A percentile compares a stretch with the other conserved stretches of the same genome.
phyloP scores from a whole-genome alignment of 2,113 vertebrate species.

The Pituophis catenifer region DNA sequence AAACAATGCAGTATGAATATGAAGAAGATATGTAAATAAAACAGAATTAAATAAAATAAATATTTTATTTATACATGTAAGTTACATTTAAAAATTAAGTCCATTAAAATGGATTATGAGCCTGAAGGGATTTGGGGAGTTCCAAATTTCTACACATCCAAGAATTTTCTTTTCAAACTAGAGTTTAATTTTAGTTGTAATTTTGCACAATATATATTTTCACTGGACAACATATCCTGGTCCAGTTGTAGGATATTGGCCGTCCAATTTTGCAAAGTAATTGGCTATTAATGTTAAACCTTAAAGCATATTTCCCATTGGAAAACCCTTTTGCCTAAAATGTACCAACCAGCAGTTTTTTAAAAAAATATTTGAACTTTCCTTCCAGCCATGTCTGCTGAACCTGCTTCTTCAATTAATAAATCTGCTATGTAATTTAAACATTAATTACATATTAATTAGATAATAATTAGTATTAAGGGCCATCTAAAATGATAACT shows the following conservation, averaged over 20 bases:
- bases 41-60: background rate
- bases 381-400: background rate
- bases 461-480: background rate
- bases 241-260: background rate
- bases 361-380: background rate
- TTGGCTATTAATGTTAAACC: background rate
- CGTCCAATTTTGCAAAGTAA: background rate
- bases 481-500: background rate
- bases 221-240: too few relatives aligned
- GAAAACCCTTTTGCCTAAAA: background rate
- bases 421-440: background rate
- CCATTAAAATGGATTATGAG: background rate
- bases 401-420: background rate
- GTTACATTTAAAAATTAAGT: background rate
- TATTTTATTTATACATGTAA: background rate
- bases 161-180: background rate
- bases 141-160: background rate
- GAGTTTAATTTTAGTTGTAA: background rate
- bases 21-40: background rate
- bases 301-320: background rate
- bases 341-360: background rate
- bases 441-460: background rate
- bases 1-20: background rate
- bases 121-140: background rate
- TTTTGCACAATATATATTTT: background rate